Base-by-base conservation (phyloP, 2,113 vertebrate species). In the Petromus typicus region DNA sequence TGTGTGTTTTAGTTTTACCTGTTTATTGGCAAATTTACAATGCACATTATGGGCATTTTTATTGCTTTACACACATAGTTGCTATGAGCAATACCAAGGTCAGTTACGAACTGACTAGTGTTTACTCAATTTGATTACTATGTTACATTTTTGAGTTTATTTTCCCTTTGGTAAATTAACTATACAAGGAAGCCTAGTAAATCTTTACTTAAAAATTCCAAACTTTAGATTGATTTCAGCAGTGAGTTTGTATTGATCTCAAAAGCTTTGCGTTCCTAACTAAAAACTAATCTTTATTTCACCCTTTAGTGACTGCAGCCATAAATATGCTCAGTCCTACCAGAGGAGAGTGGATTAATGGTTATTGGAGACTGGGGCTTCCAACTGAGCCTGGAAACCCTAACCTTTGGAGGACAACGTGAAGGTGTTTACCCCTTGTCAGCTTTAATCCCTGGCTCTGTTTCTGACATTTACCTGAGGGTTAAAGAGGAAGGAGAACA, bases 231-330 rank as follows among this genome's bases (percentile, higher is more conserved):
- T 99, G 98, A 99, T 98, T 99, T 98, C 98, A 98, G 98, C 97
- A 97, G 97, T 95, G 97, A 98, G 98, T 97, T 98, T 97, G 97
- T 98, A 99, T 99, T 99, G 98, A 99, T 99, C 98, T 98, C 93
- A 97, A 98, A 98, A 98, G 98, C 98, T 98, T 98, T 98, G 98
- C 98, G 98, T 98, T 98, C 98, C 98, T 99, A 98, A 98, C 98
- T 98, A 98, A 99, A 99, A 98, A 98, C 98, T 98, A 98, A 99
- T 99, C 98, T 99, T 98, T 99, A 99, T 99, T 98, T 99, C 98
- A 99, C 98, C 98, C 98, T 98, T 99, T 99, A 98, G 98, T 99
- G 98, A 98, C 98, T 98, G 97, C 98, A 98, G 98, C 95, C 98
- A 97, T 99, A 98, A 99, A 99, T 99, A 98, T 98, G 98, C 97